Base-by-base conservation (phyloP, 2,797 vertebrate genomes). In the Chaetophractus vellerosus region DNA sequence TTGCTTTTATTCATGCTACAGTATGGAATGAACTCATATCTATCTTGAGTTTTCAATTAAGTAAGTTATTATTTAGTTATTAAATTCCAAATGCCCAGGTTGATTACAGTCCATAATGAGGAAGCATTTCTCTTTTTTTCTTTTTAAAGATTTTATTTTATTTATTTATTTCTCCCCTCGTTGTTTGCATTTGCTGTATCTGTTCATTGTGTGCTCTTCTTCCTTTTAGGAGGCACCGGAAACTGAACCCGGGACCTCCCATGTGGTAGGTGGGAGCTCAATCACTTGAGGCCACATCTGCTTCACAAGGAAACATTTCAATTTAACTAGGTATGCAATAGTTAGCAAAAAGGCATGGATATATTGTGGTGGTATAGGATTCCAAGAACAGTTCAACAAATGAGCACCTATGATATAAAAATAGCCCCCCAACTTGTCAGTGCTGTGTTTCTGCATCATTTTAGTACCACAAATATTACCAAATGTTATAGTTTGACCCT, bases 21-120 rank as follows among this genome's bases (percentile, higher is more conserved):
- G 50, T 83, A 83, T 48, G 24, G 10, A 93, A 96, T 5, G 1
- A 57, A 76, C 9, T 81, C 48, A 74, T 91, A 98, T 97, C 94
- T 97, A 97, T 96, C 86, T 10, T 68, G 64, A 76, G 87, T 94
- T 91, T 97, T 96, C 97, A 96, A 94, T 91, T 97, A 96, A 94
- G 96, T 57, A 95, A 83, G 80, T 66, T 41, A 84, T 66, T 41
- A 92, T 80, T 64, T 50, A 66, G n/a, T 66, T 88, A 92, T 93
- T 93, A 96, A 96, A 97, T 97, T 96, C 95, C 94, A 78, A 82
- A 94, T 96, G 63, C 61, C 84, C 50, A 69, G 95, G 61, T n/a
- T 87, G 85, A 96, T 96, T 95, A 55, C 14, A 85, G 48, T 90
- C 48, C 76, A 55, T 36, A 81, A 85, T 64, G 9, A 0, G 0